Conservation (phyloP, 1,140 invertebrate species). For the Dendroctonus valens region DNA sequence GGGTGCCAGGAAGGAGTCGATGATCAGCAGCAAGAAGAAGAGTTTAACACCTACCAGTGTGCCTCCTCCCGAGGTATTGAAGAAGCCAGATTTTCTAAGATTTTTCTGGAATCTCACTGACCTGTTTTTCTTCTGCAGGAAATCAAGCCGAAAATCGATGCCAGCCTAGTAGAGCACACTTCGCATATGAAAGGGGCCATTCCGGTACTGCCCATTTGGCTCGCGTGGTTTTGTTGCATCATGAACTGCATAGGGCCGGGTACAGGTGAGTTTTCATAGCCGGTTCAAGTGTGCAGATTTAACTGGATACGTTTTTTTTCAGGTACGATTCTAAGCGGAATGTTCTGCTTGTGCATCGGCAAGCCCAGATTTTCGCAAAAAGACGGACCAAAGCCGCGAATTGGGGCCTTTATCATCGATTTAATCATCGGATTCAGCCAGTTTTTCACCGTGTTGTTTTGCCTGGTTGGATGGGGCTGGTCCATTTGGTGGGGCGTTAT, state of each 20-base stretch:
- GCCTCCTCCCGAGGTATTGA: constrained; percentile 58
- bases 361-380: constrained; percentile 79
- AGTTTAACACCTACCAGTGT: constrained; percentile 57
- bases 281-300: not conserved
- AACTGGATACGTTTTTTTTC: constrained; percentile 26
- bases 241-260: constrained; percentile 85
- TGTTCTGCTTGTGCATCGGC: constrained; percentile 85
- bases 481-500: constrained; percentile 95
- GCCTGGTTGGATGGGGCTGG: constrained; percentile 96
- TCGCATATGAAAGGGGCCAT: constrained; percentile 86
- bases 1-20: constrained; percentile 58
- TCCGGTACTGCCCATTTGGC: constrained; percentile 77
- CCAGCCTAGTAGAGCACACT: constrained; percentile 72
- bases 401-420: constrained; percentile 80
- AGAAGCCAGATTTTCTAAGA: not conserved
- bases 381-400: constrained; percentile 66
- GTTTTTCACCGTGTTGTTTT: constrained; percentile 90
- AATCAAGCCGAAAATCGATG: constrained; percentile 76
- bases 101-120: not conserved
- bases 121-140: constrained; percentile 55
- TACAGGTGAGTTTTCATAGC: constrained; percentile 59
- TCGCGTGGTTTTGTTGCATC: constrained; percentile 83
- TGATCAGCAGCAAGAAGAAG: constrained; percentile 61
- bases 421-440: constrained; percentile 81
- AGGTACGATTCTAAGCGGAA: constrained; percentile 86